phyloP scores from a whole-genome alignment of 2,888 invertebrate species.

The Orthosia gothica region DNA sequence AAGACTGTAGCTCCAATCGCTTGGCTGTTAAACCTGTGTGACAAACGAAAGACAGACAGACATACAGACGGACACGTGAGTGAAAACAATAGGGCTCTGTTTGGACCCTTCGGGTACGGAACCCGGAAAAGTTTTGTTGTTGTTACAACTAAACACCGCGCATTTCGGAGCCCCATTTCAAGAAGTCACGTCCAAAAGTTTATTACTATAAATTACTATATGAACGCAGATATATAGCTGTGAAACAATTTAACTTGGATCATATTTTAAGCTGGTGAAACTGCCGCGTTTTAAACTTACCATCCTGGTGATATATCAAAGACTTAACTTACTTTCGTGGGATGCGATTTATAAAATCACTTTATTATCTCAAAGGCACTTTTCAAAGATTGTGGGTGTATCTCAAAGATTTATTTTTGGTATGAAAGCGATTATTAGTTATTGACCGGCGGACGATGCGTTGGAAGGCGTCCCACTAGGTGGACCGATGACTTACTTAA shows the following conservation, averaged over 20 bases:
- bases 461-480: no score
- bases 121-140: no score
- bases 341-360: slow-evolving; percentile 20
- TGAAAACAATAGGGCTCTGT: no score
- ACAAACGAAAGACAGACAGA: no score
- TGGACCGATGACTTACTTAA: no score
- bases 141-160: background rate
- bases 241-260: slow-evolving; percentile 72
- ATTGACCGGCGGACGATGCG: no score
- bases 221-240: slow-evolving; percentile 50
- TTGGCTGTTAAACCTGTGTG: no score
- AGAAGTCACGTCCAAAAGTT: slow-evolving; percentile 59
- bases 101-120: no score
- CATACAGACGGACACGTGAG: no score
- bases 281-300: slow-evolving; percentile 59
- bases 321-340: slow-evolving; percentile 28
- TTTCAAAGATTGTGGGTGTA: background rate
- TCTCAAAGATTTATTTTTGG: background rate
- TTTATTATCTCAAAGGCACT: slow-evolving; percentile 39
- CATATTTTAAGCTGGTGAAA: slow-evolving; percentile 65
- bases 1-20: no score
- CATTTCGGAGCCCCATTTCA: slow-evolving; percentile 29
- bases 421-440: background rate
- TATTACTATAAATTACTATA: slow-evolving; percentile 61
- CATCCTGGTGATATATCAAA: slow-evolving; percentile 54